phyloP scores from a whole-genome alignment of 2,797 vertebrate species.

The Adrianichthys oophorus region DNA sequence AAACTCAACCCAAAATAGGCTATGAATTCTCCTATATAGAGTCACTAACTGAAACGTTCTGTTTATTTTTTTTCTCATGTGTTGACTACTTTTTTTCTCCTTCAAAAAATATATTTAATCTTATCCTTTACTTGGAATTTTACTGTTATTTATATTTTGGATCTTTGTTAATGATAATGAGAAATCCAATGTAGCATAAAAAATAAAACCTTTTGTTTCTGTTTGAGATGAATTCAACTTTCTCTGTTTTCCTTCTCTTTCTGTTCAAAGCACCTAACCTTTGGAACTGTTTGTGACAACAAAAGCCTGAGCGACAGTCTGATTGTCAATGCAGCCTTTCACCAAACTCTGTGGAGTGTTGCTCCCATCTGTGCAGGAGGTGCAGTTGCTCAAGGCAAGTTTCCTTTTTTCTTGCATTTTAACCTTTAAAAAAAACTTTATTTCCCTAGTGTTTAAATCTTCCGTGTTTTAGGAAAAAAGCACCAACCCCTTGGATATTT shows the following conservation, averaged over 20 bases:
- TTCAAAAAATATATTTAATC: too few relatives aligned
- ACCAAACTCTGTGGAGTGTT: conserved; percentile 94
- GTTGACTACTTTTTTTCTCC: background rate
- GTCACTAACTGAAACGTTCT: background rate
- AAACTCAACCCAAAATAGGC: too few relatives aligned
- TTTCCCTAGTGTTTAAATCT: background rate
- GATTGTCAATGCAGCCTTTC: conserved; percentile 91
- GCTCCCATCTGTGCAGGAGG: conserved; percentile 91
- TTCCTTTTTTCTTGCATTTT: conserved; percentile 14
- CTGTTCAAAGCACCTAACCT: conserved; percentile 86
- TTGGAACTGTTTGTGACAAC: conserved; percentile 67
- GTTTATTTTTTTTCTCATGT: background rate
- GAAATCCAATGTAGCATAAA: background rate
- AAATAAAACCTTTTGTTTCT: conserved; percentile 25
- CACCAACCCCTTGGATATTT: too few relatives aligned
- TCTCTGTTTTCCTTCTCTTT: conserved; percentile 18
- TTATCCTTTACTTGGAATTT: too few relatives aligned
- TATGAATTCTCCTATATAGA: too few relatives aligned
- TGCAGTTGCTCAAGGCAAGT: conserved; percentile 87
- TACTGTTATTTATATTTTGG: too few relatives aligned
- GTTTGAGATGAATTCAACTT: conserved; percentile 29
- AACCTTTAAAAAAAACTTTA: background rate
- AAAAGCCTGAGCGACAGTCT: conserved; percentile 74
- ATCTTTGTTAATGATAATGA: too few relatives aligned
- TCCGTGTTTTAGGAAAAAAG: too few relatives aligned